These are phyloP conservation scores for Ectropis grisescens DNA, from an alignment of 1,140 invertebrate species.

Conservation along the genomic window DNA sequence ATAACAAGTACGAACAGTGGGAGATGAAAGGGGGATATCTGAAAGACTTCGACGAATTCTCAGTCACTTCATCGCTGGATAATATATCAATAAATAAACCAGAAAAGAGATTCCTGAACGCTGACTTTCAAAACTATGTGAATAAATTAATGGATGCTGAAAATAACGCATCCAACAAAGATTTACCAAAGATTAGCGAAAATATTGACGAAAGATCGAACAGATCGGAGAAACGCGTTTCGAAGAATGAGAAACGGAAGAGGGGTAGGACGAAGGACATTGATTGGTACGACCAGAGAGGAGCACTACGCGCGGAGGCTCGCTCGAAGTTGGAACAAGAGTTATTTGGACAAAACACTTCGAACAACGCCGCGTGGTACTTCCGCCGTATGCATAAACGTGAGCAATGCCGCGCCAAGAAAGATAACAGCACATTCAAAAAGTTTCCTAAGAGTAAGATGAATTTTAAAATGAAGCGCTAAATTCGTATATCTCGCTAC, in stretches of 20 bases:
- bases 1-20: slow-evolving; percentile 50
- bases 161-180: slow-evolving; percentile 6
- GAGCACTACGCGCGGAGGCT: slow-evolving; percentile 28
- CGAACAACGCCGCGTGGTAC: slow-evolving; percentile 51
- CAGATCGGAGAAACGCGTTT: background rate
- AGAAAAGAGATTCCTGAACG: too few relatives aligned
- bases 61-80: slow-evolving; percentile 25
- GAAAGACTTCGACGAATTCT: slow-evolving; percentile 43
- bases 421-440: slow-evolving; percentile 23
- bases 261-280: slow-evolving; percentile 13
- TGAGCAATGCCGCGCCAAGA: slow-evolving; percentile 47
- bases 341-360: slow-evolving; percentile 30
- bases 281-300: slow-evolving; percentile 49
- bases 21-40: slow-evolving; percentile 52
- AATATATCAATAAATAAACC: slow-evolving; percentile 3
- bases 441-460: slow-evolving; percentile 25
- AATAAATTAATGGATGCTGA: slow-evolving; percentile 11
- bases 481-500: too few relatives aligned
- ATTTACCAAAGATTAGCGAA: too few relatives aligned
- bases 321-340: slow-evolving; percentile 41
- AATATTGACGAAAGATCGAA: slow-evolving; percentile 7
- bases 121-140: slow-evolving; percentile 7
- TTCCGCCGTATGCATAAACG: slow-evolving; percentile 53
- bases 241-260: slow-evolving; percentile 9
- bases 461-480: slow-evolving; percentile 38